phyloP scores from a whole-genome alignment of 2,113 vertebrate species.

The Prionailurus viverrinus region DNA sequence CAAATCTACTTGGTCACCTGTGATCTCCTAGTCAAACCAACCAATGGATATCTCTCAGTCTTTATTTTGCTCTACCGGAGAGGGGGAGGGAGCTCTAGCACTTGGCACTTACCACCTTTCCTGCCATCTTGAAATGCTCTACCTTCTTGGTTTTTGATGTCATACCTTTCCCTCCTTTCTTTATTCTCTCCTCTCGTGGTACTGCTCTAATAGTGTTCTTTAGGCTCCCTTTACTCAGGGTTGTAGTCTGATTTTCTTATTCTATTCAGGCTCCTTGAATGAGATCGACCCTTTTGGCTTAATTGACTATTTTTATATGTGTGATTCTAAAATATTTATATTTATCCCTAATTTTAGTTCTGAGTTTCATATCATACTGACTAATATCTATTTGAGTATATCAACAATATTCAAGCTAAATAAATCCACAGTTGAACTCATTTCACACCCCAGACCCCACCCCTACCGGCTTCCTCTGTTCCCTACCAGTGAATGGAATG shows the following conservation, averaged over 20 bases:
- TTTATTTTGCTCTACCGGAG: background rate
- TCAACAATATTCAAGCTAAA: background rate
- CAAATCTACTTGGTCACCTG: background rate
- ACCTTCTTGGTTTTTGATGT: background rate
- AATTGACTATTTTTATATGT: background rate
- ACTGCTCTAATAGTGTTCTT: background rate
- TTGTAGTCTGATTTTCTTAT: background rate
- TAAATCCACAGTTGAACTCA: background rate
- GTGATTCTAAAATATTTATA: background rate
- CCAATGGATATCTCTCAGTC: no score
- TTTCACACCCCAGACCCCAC: accelerated
- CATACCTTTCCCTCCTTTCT: background rate
- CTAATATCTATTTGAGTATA: background rate
- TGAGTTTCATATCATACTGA: background rate
- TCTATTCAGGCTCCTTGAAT: background rate
- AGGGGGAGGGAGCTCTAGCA: no score
- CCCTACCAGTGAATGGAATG: background rate
- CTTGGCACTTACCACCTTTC: background rate
- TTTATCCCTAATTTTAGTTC: background rate
- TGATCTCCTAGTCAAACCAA: background rate
- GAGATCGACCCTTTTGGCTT: background rate
- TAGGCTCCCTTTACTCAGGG: background rate
- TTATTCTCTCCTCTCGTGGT: background rate
- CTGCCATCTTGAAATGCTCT: background rate
- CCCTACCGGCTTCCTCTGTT: background rate